Evolutionary conservation across 1,140 invertebrate species (phyloP), one percentile per base, ranked within the genome.

Genomic region (Dreissena polymorpha): DNA sequence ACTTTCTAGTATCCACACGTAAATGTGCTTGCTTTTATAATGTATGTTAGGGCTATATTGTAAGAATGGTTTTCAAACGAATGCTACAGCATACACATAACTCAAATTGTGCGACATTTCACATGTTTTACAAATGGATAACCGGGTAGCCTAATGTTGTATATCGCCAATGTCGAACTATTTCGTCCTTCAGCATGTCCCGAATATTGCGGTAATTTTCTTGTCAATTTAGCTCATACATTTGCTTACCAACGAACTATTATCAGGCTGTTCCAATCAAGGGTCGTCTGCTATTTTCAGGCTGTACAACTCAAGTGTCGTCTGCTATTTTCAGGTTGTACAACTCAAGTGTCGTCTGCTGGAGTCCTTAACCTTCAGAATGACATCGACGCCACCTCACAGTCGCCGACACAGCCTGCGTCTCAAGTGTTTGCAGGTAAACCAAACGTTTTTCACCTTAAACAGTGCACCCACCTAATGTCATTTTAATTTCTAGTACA

Each of bases 371-470:
- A 67, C 12, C 27, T 51, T 13, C n/a, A 65, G 18, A 67, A 67
- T 25, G 60, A 25, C 2, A 14, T 65, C 13, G 53, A 18, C 14
- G 65, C 76, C 5, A 55, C 76, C 2, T 49, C 64, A 23, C 65
- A 79, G 27, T 39, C 65, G 18, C n/a, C 65, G 8, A 21, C 21
- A 16, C 68, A 79, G 64, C 27, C 13, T 50, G 76, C 76, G 55
- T 57, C 50, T n/a, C 23, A 69, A 29, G 76, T 60, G 0, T 70
- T 79, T 60, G 57, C 64, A 21, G 76, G 76, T 77, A 77, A n/a
- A 21, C 1, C 16, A n/a, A 8, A n/a, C 2, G 13, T 25, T 5
- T n/a, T 8, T 50, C 70, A 49, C 6, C 18, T 39, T 39, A 39
- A 39, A 39, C 39, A 8, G 2, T 39, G 3, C 2, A 39, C 39